Conservation (phyloP, 2,888 invertebrate species). For the Muscina levida region DNA sequence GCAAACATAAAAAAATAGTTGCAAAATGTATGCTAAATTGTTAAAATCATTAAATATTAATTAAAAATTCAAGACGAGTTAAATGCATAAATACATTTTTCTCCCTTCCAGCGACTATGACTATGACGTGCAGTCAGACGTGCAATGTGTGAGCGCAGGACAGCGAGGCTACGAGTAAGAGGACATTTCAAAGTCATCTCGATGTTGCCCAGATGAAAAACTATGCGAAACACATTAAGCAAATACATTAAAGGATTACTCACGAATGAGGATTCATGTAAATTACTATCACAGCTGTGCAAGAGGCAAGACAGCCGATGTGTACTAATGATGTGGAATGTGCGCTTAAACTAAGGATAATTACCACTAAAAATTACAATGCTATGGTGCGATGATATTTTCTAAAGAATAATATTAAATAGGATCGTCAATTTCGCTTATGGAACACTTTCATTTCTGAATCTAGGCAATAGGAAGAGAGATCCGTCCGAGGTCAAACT, state of each 20-base stretch:
- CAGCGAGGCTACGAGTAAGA: too few relatives aligned
- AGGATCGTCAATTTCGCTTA: too few relatives aligned
- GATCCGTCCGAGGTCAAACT: too few relatives aligned
- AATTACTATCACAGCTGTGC: neutral
- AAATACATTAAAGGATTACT: neutral
- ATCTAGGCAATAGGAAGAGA: too few relatives aligned
- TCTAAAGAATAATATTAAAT: too few relatives aligned
- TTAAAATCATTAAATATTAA: slow-evolving; percentile 70
- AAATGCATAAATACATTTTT: slow-evolving; percentile 35
- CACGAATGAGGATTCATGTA: neutral
- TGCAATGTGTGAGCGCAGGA: too few relatives aligned
- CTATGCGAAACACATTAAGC: neutral
- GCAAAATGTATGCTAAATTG: slow-evolving; percentile 67
- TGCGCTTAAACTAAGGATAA: neutral
- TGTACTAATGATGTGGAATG: neutral
- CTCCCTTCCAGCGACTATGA: neutral
- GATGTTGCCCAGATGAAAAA: too few relatives aligned
- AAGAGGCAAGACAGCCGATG: neutral
- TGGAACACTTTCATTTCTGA: too few relatives aligned
- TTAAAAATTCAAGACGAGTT: slow-evolving; percentile 67
- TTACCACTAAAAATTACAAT: too few relatives aligned
- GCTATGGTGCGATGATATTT: too few relatives aligned
- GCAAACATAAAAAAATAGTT: slow-evolving; percentile 2
- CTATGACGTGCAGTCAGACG: too few relatives aligned
- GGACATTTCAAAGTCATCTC: too few relatives aligned